Base-by-base conservation (phyloP, 2,113 vertebrate genomes). In the Semnopithecus entellus region DNA sequence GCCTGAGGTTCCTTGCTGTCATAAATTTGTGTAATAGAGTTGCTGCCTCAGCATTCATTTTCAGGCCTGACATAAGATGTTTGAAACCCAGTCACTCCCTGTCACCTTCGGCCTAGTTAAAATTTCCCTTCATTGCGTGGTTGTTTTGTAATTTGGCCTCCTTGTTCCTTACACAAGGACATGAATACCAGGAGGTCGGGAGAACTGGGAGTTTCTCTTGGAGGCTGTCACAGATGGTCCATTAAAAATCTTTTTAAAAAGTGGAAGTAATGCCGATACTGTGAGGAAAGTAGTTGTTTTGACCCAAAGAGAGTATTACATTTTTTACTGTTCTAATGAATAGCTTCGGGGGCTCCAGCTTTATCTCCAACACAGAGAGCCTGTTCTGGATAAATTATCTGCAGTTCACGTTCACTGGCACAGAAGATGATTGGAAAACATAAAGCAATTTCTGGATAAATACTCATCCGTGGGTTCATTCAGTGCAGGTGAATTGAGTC, bases 401-500 rank as follows among this genome's bases (percentile, higher is more conserved):
- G 86, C 64, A 83, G 79, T 95, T 87, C 75, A 52, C 87, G 75
- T 88, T 80, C 84, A 79, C 75, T 50, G 92, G 61, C 80, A 84
- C 80, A 88, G 88, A 96, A 96, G 94, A 89, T 92, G 92, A 96
- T 94, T 94, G 88, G 84, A 91, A 88, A 94, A 83, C 84, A 43
- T 68, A 80, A 64, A 88, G 90, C 35, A 94, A 92, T 89, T 94
- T 91, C n/a, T 81, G 89, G 83, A 85, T 96, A 95, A 96, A 95
- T 73, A 86, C 32, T 73, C 87, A 94, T 97, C 96, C 96, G 90
- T 97, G 94, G 75, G 76, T 84, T 93, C 76, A 88, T 97, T 97
- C 97, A 97, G 90, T 93, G 72, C 55, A 13, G 55, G 90, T 97
- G 98, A 97, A 97, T 96, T 94, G 90, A 93, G 95, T 94, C 97